These are phyloP conservation scores for Heliconius nattereri DNA, from an alignment of 1,140 invertebrate species.

Conservation along the genomic window DNA sequence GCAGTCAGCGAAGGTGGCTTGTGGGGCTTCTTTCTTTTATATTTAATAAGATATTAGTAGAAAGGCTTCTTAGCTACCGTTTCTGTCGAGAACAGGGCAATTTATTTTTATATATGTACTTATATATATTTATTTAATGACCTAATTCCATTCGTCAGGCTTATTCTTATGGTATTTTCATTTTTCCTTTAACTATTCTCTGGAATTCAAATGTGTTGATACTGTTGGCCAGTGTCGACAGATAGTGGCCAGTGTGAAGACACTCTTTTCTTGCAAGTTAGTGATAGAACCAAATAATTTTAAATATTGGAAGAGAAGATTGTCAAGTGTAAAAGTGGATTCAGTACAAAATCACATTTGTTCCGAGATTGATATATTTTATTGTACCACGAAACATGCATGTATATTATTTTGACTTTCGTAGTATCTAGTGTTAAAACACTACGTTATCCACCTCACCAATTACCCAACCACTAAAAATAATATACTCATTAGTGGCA, in stretches of 20 bases:
- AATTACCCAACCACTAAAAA: not conserved
- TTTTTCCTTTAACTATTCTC: too few species aligned
- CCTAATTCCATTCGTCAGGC: not conserved
- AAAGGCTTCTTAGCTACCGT: slow-evolving; percentile 26
- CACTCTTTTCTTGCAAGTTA: too few species aligned
- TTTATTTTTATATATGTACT: slow-evolving; percentile 12
- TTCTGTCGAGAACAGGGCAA: not conserved
- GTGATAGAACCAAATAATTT: too few species aligned
- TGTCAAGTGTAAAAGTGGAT: too few species aligned
- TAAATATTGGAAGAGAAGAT: too few species aligned
- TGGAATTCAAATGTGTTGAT: too few species aligned
- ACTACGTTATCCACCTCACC: not conserved
- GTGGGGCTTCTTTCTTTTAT: slow-evolving; percentile 11
- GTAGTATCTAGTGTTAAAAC: not conserved
- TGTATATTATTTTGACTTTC: too few species aligned
- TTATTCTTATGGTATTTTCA: not conserved
- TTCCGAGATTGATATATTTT: too few species aligned
- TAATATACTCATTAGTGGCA: not conserved
- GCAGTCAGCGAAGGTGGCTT: not conserved
- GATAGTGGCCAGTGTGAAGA: not conserved
- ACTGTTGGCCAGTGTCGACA: not conserved
- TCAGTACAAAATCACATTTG: too few species aligned
- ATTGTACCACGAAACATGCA: too few species aligned
- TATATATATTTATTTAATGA: not conserved
- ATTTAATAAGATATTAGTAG: slow-evolving; percentile 25